These are phyloP conservation scores for Andrena praecox DNA, from an alignment of 2,888 invertebrate species.

Conservation along the genomic window DNA sequence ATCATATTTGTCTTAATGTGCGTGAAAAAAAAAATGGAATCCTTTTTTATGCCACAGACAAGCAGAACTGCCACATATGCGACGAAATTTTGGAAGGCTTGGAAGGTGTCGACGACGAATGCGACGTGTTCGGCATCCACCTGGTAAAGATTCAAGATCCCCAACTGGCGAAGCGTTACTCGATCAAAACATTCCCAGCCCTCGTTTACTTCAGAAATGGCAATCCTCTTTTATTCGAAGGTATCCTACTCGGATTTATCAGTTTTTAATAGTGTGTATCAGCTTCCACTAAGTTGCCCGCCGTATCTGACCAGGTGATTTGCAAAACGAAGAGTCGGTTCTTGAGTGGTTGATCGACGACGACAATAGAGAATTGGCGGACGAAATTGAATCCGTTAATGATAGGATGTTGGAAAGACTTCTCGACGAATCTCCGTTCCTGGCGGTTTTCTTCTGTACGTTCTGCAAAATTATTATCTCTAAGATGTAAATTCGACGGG, in stretches of 20 bases:
- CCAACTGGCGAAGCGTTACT: slow-evolving; percentile 95
- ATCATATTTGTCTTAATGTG: not conserved
- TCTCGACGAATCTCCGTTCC: slow-evolving; percentile 93
- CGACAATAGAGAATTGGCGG: slow-evolving; percentile 96
- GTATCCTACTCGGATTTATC: slow-evolving; percentile 73
- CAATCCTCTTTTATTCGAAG: slow-evolving; percentile 88
- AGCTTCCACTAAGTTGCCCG: not conserved
- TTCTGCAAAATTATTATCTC: not conserved
- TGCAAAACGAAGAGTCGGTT: slow-evolving; percentile 96
- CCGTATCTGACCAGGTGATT: slow-evolving; percentile 88
- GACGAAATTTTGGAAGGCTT: slow-evolving; percentile 95
- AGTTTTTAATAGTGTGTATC: not conserved
- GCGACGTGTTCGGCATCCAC: slow-evolving; percentile 96
- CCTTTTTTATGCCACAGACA: slow-evolving; percentile 79
- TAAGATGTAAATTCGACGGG: not conserved
- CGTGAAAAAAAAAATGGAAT: not conserved
- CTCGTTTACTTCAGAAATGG: slow-evolving; percentile 95
- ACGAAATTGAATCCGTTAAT: slow-evolving; percentile 97
- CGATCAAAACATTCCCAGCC: slow-evolving; percentile 97
- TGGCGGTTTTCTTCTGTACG: slow-evolving; percentile 97
- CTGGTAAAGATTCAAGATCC: slow-evolving; percentile 97
- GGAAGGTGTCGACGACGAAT: slow-evolving; percentile 96
- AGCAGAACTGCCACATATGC: slow-evolving; percentile 96
- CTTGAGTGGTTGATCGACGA: slow-evolving; percentile 97
- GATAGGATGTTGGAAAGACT: slow-evolving; percentile 94